Base-by-base conservation (phyloP, 2,797 vertebrate species). In the Galago senegalensis region DNA sequence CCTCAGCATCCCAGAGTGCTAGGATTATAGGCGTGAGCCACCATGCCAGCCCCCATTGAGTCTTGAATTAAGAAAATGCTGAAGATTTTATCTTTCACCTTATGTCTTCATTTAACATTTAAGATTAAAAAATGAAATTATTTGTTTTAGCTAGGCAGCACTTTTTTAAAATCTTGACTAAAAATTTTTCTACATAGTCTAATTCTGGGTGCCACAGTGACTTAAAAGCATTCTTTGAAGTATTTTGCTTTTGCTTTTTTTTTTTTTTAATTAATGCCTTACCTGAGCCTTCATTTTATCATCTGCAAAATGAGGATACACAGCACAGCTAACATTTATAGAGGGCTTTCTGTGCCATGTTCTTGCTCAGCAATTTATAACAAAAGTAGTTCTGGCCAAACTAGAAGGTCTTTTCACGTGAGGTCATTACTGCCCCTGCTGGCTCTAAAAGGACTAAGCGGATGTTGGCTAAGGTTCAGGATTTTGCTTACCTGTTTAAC, bases 291-390 rank as follows among this genome's bases (percentile, higher is more conserved):
- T 88, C 20, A 31, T 87, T 85, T 92, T 70, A 49, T 85, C n/a
- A 18, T n/a, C 65, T 80, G 9, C 27, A 23, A 87, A 76, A 90
- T 46, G 43, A 89, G 40, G n/a, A 40, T n/a, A 80, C 2, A 75
- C 77, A 40, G 2, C 27, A 27, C 73, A 80, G 40, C 25, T 60
- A 31, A 67, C 61, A 72, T 69, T 40, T 40, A 76, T 61, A 61
- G 69, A 49, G 40, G 16, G 31, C 80, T 70, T 75, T n/a, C 25
- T 56, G 0, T 31, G n/a, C 27, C 65, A 69, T 13, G 31, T 89
- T 73, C 37, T 82, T 82, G 90, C 43, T 91, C 69, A 86, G 90
- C 46, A 88, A 60, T 94, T 96, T 65, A 58, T 4, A 70, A 20
- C 25, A 60, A 75, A 76, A 69, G 81, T 61, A 25, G 6, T 37